These are phyloP conservation scores for Drosophila stalkeri DNA, from an alignment of 2,888 invertebrate genomes.

Conservation along the genomic window DNA sequence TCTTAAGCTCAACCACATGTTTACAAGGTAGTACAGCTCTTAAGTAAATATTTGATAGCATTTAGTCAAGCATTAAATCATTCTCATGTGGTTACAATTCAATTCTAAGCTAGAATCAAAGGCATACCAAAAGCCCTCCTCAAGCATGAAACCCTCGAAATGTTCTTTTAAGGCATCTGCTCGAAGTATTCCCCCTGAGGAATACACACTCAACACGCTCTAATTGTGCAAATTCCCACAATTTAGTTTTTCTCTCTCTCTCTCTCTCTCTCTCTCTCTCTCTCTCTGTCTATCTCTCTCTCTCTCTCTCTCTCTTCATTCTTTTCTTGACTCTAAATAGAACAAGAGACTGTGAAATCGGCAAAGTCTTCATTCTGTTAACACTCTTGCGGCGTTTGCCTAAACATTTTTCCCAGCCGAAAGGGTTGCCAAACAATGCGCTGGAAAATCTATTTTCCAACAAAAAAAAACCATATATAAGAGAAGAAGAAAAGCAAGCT, in stretches of 20 bases:
- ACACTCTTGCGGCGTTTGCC: constrained; percentile 30
- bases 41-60: constrained; percentile 13
- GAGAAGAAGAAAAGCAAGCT: not conserved
- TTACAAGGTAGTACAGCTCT: too few species aligned
- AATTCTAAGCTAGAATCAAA: constrained; percentile 11
- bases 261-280: not conserved
- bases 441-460: constrained; percentile 63
- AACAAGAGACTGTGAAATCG: constrained; percentile 35
- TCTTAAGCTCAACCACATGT: not conserved
- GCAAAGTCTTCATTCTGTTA: constrained; percentile 45
- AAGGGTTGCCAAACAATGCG: constrained; percentile 69
- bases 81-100: constrained; percentile 29
- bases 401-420: constrained; percentile 61
- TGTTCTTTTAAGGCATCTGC: constrained; percentile 31
- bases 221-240: constrained; percentile 77
- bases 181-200: not conserved
- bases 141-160: constrained; percentile 17
- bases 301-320: not conserved
- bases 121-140: constrained; percentile 14
- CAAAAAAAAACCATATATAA: constrained; percentile 7
- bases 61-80: constrained; percentile 28
- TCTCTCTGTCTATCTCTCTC: constrained; percentile 9
- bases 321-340: constrained; percentile 24
- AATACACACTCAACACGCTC: constrained; percentile 54
- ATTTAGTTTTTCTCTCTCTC: constrained; percentile 34